Conservation (phyloP, 2,888 invertebrate species). For the Thelaira solivaga region DNA sequence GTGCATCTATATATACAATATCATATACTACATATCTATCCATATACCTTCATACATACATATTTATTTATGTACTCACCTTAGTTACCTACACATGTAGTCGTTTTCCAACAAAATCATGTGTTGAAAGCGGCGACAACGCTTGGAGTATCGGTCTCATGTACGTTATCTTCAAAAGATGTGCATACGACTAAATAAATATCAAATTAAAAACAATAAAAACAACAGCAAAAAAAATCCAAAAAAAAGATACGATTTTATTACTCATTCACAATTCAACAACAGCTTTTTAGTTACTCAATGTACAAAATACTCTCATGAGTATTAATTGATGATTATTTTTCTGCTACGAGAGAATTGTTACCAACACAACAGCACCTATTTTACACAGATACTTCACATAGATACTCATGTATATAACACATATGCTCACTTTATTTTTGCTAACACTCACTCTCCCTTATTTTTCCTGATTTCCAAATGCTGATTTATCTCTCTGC, state of each 20-base stretch:
- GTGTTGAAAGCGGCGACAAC: slow-evolving; percentile 20
- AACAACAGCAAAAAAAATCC: no score
- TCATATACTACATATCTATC: not conserved
- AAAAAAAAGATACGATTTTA: not conserved
- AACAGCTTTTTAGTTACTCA: slow-evolving; percentile 1
- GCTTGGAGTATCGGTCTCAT: slow-evolving; percentile 4
- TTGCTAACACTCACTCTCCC: not conserved
- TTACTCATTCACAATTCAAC: slow-evolving; percentile 59
- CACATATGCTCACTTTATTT: not conserved
- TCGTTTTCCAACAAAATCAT: not conserved
- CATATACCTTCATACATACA: slow-evolving; percentile 1
- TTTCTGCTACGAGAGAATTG: not conserved
- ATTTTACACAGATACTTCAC: slow-evolving; percentile 63
- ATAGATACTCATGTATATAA: slow-evolving; percentile 60
- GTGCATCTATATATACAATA: not conserved
- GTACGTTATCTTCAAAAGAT: slow-evolving; percentile 49
- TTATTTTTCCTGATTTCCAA: no score
- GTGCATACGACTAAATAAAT: slow-evolving; percentile 48
- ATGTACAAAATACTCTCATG: not conserved
- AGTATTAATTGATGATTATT: not conserved
- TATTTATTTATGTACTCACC: not conserved
- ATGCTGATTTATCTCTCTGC: not conserved
- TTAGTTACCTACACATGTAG: not conserved
- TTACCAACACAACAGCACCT: not conserved
- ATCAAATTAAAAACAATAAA: slow-evolving; percentile 9